These are phyloP conservation scores for Smutsia temminckii DNA, from an alignment of 2,797 vertebrate genomes.

Conservation along the genomic window DNA sequence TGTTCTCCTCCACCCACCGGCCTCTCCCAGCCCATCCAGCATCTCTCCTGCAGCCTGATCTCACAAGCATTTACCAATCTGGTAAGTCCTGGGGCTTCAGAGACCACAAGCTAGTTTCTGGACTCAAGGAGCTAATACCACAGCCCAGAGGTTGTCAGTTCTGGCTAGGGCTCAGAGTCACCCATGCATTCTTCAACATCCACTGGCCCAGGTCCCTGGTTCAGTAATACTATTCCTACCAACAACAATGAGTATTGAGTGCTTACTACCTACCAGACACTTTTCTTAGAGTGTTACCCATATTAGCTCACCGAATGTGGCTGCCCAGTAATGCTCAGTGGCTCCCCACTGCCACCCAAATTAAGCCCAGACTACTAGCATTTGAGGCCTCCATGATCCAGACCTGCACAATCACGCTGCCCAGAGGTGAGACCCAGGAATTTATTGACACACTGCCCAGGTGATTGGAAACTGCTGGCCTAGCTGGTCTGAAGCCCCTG, in stretches of 20 bases:
- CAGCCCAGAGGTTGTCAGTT: neutral
- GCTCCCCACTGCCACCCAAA: neutral
- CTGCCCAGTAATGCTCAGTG: neutral
- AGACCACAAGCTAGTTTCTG: neutral
- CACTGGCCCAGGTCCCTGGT: neutral
- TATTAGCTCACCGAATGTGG: accelerated
- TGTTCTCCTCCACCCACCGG: neutral
- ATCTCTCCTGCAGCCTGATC: neutral
- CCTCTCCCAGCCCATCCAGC: neutral
- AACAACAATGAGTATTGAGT: neutral
- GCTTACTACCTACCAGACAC: accelerated
- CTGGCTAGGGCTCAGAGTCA: neutral
- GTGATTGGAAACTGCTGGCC: neutral
- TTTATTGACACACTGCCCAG: neutral
- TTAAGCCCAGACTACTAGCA: neutral
- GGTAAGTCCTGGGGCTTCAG: neutral
- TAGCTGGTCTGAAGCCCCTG: neutral
- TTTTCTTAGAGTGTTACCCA: neutral
- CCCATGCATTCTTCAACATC: neutral
- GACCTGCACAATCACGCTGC: neutral
- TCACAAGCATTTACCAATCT: neutral
- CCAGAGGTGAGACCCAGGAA: neutral
- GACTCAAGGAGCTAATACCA: neutral
- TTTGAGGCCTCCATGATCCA: neutral
- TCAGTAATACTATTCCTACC: neutral